phyloP scores from a whole-genome alignment of 2,113 vertebrate species.

The Ageneiosus marmoratus region DNA sequence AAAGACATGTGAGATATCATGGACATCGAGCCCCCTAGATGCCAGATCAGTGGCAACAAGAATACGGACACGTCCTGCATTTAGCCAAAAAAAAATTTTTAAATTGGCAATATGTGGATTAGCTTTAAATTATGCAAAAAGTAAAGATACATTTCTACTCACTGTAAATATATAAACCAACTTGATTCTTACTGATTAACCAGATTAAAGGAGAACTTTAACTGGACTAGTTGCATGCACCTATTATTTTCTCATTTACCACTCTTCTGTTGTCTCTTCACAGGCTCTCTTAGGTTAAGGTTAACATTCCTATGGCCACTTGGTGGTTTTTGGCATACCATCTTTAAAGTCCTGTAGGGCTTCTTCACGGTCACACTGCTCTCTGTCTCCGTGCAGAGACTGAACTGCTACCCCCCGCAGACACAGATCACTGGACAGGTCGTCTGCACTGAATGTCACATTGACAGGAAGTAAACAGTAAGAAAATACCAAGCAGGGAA shows the following conservation, averaged over 20 bases:
- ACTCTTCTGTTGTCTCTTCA: neutral
- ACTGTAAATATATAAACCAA: neutral
- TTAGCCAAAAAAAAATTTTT: neutral
- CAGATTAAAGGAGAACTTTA: neutral
- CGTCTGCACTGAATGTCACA: slow-evolving; percentile 80
- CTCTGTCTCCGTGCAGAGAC: slow-evolving; percentile 88
- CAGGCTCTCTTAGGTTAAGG: neutral
- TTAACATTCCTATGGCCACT: neutral
- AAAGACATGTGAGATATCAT: slow-evolving; percentile 90
- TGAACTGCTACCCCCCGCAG: slow-evolving; percentile 87
- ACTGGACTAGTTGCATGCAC: neutral
- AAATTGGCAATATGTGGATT: neutral
- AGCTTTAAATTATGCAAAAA: neutral
- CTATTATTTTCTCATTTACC: neutral
- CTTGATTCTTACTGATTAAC: neutral
- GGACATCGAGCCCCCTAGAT: slow-evolving; percentile 90
- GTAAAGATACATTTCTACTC: neutral
- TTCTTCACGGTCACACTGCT: slow-evolving; percentile 90
- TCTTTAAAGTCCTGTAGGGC: slow-evolving; percentile 90
- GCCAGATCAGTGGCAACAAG: slow-evolving; percentile 93
- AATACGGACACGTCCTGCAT: slow-evolving; percentile 86
- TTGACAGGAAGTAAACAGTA: neutral
- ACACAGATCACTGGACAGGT: slow-evolving; percentile 89
- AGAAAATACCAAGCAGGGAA: neutral
- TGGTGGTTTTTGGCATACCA: slow-evolving; percentile 63